Base-by-base conservation (phyloP, 2,888 invertebrate genomes). In the Drosophila anceps region DNA sequence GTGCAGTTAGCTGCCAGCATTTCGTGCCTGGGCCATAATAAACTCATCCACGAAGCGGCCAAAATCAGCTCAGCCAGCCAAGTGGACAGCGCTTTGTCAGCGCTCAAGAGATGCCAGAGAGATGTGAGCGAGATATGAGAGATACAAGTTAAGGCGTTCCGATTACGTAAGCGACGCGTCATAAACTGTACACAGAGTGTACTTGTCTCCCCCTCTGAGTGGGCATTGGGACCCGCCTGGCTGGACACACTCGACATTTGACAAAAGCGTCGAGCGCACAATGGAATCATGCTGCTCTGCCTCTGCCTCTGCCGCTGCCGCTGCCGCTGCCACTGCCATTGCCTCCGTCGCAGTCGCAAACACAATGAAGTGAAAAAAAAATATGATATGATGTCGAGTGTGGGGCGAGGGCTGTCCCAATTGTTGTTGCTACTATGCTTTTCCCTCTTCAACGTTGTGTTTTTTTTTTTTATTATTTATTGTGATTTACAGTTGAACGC, bases 401-500 rank as follows among this genome's bases (percentile, higher is more conserved):
- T 18, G 48, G 18, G 33, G 12, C 15, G 35, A 20, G 33, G 37
- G 58, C 46, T 63, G 44, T 50, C 41, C 57, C 65, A 66, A 64
- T 68, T 55, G 64, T 68, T 76, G 55, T 50, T 62, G 31, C 59
- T 54, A 18, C 55, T 69, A 18, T 60, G 31, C 18, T 41, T 18
- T n/a, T 31, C 15, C 43, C 24, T 43, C 50, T 57, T 18, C 18
- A 29, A 18, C 20, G 53, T 44, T 50, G 48, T 48, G 41, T 20
- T 12, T 15, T 24, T 65, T 41, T 64, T 86, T 90, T 82, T 90
- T 89, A 86, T 91, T 92, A 91, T 92, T 91, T 92, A 92, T 92
- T 90, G 86, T 89, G 91, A 90, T 91, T 91, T 86, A 91, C 92
- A 91, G 91, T 86, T 91, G 91, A 92, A 86, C 80, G 91, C 90